Percentiles rank a stretch among this genome's conserved stretches.
These are phyloP conservation scores for Buathra laborator DNA, from an alignment of 2,888 invertebrate species.

Conservation along the genomic window DNA sequence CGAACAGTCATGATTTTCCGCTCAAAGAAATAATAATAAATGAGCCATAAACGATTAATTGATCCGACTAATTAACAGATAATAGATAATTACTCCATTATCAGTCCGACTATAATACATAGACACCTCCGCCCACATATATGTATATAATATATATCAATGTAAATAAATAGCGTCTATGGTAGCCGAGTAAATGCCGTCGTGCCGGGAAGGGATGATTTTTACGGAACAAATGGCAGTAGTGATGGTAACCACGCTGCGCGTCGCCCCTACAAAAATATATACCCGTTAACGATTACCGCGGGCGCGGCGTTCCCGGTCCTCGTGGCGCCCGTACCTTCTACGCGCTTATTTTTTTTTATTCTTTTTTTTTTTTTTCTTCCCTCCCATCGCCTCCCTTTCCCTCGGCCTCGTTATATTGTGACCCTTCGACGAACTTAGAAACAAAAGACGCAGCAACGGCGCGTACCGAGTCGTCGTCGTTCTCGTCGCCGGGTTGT, in stretches of 20 bases:
- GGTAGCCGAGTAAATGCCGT: too few species aligned
- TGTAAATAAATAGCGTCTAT: too few species aligned
- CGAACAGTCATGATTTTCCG: too few species aligned
- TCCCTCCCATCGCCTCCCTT: slow-evolving; percentile 70
- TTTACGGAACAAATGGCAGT: slow-evolving; percentile 4
- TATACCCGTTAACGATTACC: slow-evolving; percentile 83
- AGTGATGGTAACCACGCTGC: slow-evolving; percentile 47
- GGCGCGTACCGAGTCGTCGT: slow-evolving; percentile 39
- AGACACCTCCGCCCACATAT: too few species aligned
- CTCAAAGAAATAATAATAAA: too few species aligned
- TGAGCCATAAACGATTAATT: too few species aligned
- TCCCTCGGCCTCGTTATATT: slow-evolving; percentile 81
- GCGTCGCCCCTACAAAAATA: slow-evolving; percentile 75
- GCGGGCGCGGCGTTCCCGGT: slow-evolving; percentile 67
- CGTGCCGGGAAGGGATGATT: neutral
- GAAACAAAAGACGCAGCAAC: slow-evolving; percentile 65
- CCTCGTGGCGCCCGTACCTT: slow-evolving; percentile 5
- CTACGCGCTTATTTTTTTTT: slow-evolving; percentile 14
- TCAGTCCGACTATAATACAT: too few species aligned
- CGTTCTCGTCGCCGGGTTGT: neutral
- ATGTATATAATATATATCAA: too few species aligned
- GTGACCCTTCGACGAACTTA: slow-evolving; percentile 81
- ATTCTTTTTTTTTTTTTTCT: slow-evolving; percentile 24
- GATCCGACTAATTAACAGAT: too few species aligned
- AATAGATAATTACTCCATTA: too few species aligned